phyloP scores from a whole-genome alignment of 2,113 vertebrate genomes.

The Syngnathoides biaculeatus region DNA sequence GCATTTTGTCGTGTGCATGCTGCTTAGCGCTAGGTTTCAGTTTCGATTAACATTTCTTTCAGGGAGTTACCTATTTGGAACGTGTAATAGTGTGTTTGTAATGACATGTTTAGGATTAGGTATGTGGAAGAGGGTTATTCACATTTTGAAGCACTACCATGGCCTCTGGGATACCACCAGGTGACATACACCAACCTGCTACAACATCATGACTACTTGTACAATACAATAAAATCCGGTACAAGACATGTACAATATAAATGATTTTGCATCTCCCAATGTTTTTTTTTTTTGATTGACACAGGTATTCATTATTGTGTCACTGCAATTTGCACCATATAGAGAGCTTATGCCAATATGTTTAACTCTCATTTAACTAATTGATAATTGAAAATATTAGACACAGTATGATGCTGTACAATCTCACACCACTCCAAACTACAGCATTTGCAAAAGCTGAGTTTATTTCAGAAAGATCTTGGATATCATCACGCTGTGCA shows the following conservation, averaged over 20 bases:
- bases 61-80: conserved; percentile 34
- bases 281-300: background rate
- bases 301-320: background rate
- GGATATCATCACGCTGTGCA: background rate
- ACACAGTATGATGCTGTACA: background rate
- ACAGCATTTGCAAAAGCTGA: background rate
- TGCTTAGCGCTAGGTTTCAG: conserved; percentile 26
- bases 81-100: conserved; percentile 13
- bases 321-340: background rate
- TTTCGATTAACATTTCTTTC: conserved; percentile 34
- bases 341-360: background rate
- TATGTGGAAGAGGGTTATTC: conserved; percentile 23
- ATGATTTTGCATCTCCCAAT: background rate
- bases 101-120: conserved; percentile 12
- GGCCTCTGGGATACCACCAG: conserved; percentile 56
- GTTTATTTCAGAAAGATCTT: no score
- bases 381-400: background rate
- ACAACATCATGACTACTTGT: background rate
- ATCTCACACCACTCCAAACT: background rate
- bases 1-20: conserved; percentile 30
- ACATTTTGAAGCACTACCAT: conserved; percentile 17
- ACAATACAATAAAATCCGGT: background rate
- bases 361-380: background rate
- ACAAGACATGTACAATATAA: background rate
- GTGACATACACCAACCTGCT: conserved; percentile 34